Conservation (phyloP, 2,113 vertebrate species). For the Gulo gulo region DNA sequence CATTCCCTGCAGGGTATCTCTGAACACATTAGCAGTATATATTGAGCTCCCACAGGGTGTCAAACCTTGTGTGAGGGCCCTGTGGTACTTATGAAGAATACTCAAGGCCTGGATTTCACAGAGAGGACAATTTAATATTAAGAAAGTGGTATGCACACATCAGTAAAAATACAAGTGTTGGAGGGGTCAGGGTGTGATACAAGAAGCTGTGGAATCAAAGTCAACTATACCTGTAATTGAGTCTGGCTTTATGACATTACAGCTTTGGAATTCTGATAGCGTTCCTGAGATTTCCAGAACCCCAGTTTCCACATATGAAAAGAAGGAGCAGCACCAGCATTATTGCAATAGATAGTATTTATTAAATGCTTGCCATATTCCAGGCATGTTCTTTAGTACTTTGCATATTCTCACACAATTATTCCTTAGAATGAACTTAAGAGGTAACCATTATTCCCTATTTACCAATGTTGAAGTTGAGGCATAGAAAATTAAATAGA, state of each 20-base stretch:
- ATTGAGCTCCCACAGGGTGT: not conserved
- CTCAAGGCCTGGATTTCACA: not conserved
- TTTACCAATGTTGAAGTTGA: not conserved
- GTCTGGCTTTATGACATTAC: not conserved
- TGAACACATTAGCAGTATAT: not conserved
- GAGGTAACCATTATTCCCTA: not conserved
- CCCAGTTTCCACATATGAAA: not conserved
- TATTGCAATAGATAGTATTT: not conserved
- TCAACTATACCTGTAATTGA: not conserved
- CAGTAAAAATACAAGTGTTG: not conserved
- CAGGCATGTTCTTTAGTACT: not conserved
- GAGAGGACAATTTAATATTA: not conserved
- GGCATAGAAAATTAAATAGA: not conserved
- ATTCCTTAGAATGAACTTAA: not conserved
- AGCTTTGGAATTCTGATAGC: not conserved
- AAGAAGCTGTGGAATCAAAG: not conserved
- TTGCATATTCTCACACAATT: not conserved
- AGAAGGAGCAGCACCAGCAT: not conserved
- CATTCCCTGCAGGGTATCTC: not conserved
- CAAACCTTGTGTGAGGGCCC: not conserved
- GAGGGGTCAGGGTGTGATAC: fast-evolving
- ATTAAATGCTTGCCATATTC: not conserved
- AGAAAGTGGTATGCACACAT: not conserved
- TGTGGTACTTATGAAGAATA: not conserved
- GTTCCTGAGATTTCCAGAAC: not conserved